phyloP scores from a whole-genome alignment of 2,888 invertebrate species.

The Epinotia demarniana region DNA sequence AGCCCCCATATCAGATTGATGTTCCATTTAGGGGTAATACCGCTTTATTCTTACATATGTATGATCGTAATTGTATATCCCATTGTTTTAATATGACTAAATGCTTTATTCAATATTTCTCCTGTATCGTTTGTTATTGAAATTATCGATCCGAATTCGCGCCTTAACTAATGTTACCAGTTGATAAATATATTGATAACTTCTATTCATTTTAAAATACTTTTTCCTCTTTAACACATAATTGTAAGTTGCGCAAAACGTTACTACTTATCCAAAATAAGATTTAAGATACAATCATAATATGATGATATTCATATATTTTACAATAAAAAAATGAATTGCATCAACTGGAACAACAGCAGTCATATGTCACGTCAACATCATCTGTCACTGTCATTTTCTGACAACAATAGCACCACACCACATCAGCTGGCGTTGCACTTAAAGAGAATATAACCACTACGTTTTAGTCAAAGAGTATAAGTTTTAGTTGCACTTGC shows the following conservation, averaged over 20 bases:
- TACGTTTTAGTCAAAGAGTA: no score
- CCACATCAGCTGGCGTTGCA: slow-evolving; percentile 28
- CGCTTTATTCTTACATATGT: slow-evolving; percentile 43
- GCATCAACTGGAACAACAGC: neutral
- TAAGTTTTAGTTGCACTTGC: no score
- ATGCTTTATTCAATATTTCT: slow-evolving; percentile 1
- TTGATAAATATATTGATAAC: neutral
- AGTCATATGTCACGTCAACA: neutral
- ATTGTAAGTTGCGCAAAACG: neutral
- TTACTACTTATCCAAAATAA: neutral
- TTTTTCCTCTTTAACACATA: neutral
- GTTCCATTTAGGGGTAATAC: slow-evolving; percentile 68
- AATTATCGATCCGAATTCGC: slow-evolving; percentile 74
- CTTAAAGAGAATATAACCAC: neutral
- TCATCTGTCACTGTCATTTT: slow-evolving; percentile 3
- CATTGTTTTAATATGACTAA: neutral
- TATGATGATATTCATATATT: neutral
- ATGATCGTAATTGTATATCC: slow-evolving; percentile 8
- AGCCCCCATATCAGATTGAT: slow-evolving; percentile 78
- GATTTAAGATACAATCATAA: neutral
- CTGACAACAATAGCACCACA: slow-evolving; percentile 10
- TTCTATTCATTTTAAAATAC: neutral
- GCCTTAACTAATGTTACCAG: slow-evolving; percentile 59
- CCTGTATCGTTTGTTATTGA: slow-evolving; percentile 49
- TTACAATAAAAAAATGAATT: neutral